Conservation (phyloP, 2,888 invertebrate species). For the Lissocephala sabroskyi region DNA sequence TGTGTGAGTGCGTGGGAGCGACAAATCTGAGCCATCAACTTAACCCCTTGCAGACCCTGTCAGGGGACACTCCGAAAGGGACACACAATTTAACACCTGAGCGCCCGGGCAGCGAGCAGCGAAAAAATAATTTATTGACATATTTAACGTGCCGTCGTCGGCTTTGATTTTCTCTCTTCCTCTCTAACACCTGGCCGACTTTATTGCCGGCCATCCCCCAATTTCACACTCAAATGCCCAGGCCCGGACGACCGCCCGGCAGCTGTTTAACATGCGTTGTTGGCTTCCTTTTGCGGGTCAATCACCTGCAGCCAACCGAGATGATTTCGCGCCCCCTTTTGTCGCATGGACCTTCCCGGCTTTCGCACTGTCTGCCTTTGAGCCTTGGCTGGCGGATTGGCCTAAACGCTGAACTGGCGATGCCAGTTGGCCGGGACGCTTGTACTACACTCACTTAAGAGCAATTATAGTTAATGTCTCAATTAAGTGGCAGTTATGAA, state of each 20-base stretch:
- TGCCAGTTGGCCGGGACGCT: slow-evolving; percentile 24
- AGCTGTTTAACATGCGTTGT: neutral
- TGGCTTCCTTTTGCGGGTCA: neutral
- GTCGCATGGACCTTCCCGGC: slow-evolving; percentile 18
- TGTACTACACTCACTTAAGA: slow-evolving; percentile 49
- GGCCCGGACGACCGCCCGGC: neutral
- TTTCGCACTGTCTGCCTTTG: slow-evolving; percentile 11
- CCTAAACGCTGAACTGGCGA: slow-evolving; percentile 38
- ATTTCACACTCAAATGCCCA: slow-evolving; percentile 41
- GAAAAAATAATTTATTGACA: slow-evolving; percentile 49
- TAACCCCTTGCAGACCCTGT: slow-evolving; percentile 33
- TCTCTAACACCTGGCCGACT: neutral
- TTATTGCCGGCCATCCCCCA: slow-evolving; percentile 5
- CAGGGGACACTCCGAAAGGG: neutral
- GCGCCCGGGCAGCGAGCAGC: neutral
- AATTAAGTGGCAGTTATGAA: slow-evolving; percentile 60
- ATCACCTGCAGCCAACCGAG: neutral
- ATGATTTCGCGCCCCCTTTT: slow-evolving; percentile 11
- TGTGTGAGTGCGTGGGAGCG: slow-evolving; percentile 28
- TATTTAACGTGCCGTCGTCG: slow-evolving; percentile 20
- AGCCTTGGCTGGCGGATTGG: slow-evolving; percentile 12
- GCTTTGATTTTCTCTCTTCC: too few relatives aligned
- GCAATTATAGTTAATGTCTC: slow-evolving; percentile 58
- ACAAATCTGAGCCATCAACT: slow-evolving; percentile 31
- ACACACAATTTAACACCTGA: slow-evolving; percentile 48